phyloP scores from a whole-genome alignment of 2,797 vertebrate species.

The Danio choprae region DNA sequence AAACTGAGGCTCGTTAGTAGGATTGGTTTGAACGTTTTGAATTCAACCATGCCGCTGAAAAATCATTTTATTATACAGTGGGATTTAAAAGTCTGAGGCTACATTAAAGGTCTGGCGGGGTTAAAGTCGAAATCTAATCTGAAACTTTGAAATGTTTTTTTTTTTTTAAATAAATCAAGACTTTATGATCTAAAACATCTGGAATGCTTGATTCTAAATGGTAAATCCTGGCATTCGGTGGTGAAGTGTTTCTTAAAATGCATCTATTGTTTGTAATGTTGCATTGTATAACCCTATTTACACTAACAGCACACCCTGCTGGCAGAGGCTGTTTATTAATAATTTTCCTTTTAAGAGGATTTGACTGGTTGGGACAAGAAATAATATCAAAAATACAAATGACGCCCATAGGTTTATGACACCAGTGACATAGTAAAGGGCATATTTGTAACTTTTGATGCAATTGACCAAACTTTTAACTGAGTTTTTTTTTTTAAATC shows the following conservation, averaged over 20 bases:
- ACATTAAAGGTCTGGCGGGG: neutral
- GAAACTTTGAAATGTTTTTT: neutral
- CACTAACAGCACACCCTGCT: no score
- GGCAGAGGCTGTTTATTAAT: no score
- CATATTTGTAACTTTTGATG: no score
- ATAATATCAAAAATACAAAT: no score
- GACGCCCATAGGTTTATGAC: no score
- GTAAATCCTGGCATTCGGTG: neutral
- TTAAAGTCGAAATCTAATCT: neutral
- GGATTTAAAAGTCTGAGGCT: slow-evolving; percentile 7
- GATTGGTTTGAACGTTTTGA: slow-evolving; percentile 29
- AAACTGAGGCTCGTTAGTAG: slow-evolving; percentile 44
- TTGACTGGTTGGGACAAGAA: no score
- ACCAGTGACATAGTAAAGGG: no score
- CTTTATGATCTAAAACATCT: neutral
- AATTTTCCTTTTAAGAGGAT: no score
- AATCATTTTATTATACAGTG: slow-evolving; percentile 37
- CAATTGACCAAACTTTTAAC: no score
- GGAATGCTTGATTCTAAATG: neutral
- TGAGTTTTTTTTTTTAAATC: no score
- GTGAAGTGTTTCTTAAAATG: neutral
- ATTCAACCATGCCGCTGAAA: slow-evolving; percentile 43
- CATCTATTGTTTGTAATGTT: neutral
- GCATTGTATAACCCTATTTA: no score
- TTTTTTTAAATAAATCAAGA: neutral